Evolutionary conservation across 2,888 invertebrate species (phyloP).

Genomic region (Ommatoiulus sabulosus): DNA sequence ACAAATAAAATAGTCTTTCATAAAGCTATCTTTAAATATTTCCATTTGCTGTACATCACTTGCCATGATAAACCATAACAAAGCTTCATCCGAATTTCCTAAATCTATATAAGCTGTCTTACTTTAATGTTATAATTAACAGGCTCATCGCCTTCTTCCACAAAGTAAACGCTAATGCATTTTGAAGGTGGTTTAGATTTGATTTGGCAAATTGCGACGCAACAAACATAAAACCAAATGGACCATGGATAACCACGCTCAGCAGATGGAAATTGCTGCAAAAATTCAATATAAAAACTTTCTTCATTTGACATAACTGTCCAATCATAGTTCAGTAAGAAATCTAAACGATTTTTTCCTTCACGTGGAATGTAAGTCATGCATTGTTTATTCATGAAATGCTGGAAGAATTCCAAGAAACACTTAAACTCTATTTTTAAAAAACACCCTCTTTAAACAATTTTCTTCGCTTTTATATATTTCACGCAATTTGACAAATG

Average conservation of each 20-base stretch:
- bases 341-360: neutral
- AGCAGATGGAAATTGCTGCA: neutral
- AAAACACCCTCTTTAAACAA: neutral
- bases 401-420: neutral
- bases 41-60: neutral
- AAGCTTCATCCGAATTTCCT: neutral
- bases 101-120: neutral
- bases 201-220: neutral
- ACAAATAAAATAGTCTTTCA: neutral
- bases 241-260: neutral
- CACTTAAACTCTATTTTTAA: neutral
- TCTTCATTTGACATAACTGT: neutral
- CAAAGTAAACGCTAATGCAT: neutral
- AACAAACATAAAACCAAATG: neutral
- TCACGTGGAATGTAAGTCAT: neutral
- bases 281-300: neutral
- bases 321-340: neutral
- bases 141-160: neutral
- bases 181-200: neutral
- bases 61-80: neutral
- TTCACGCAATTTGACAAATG: neutral
- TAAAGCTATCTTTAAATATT: neutral
- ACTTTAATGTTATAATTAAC: neutral
- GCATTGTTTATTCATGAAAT: neutral
- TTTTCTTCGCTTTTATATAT: neutral